Base-by-base conservation (phyloP, 2,113 vertebrate genomes). In the Clarias gariepinus region DNA sequence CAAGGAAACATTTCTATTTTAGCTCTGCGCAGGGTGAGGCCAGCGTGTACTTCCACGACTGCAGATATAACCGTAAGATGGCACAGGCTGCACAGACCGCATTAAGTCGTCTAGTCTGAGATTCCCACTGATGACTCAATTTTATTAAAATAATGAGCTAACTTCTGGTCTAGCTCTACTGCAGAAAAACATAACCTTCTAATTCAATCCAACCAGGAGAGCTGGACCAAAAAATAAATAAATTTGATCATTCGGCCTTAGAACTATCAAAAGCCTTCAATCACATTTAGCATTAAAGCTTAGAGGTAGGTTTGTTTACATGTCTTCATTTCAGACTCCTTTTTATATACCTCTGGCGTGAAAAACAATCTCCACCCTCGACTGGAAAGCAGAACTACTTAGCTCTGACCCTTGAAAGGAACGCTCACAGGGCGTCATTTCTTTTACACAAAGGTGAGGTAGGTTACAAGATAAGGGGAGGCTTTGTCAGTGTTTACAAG, bases 61-160 rank as follows among this genome's bases (percentile, higher is more conserved):
- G 12, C 18, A 55, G 73, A 85, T 52, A 47, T 77, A 28, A 64
- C 4, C 33, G 60, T 55, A 4, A 66, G 25, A 79, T 7, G 53
- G n/a, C 60, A 78, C 7, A 30, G 3, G 41, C 23, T 66, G 61
- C 36, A 28, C 41, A 82, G 23, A 68, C 61, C 30, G 9, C 1
- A 52, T 53, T 12, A 36, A 18, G 16, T 47, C 53, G 41, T 85
- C 36, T 63, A 30, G 41, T 47, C 33, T 76, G 73, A 85, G 41
- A 55, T 55, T 85, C 58, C 52, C 47, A 69, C 21, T 55, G 63
- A 85, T 64, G 58, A 84, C 69, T 84, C 69, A 61, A 47, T 84
- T 76, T 60, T 28, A 36, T n/a, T 0, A 41, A 16, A 57, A 69
- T 41, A 84, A 82, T 19, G 73, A 61, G 57, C 16, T 28, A 77